A percentile compares a stretch with the other conserved stretches of the same genome.
phyloP scores from a whole-genome alignment of 2,797 vertebrate species.

The Mormyrops attenuatus region DNA sequence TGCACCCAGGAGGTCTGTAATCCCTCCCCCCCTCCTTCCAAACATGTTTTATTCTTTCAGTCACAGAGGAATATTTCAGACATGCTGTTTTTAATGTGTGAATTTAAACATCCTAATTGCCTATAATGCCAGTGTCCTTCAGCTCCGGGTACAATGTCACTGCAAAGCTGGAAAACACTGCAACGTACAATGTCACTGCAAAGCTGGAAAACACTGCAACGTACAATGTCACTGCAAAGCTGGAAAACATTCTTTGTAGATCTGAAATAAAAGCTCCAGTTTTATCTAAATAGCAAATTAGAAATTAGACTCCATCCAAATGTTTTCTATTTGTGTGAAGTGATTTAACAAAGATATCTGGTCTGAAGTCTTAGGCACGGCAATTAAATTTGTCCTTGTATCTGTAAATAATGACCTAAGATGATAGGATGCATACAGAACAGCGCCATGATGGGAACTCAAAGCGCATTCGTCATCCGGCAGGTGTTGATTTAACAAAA shows the following conservation, averaged over 20 bases:
- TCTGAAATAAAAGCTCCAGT: background rate
- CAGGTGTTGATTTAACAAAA: background rate
- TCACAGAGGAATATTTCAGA: background rate
- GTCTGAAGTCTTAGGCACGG: background rate
- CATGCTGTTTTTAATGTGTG: background rate
- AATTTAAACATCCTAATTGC: background rate
- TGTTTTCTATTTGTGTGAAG: background rate
- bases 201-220: background rate
- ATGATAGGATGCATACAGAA: background rate
- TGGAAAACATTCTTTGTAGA: background rate
- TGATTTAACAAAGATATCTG: background rate
- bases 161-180: background rate
- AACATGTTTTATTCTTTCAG: background rate
- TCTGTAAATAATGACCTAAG: background rate
- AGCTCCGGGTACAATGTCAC: background rate
- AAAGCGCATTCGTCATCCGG: background rate
- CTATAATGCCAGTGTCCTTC: background rate
- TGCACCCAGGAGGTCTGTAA: background rate
- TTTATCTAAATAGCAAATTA: background rate
- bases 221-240: background rate
- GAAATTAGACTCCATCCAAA: background rate
- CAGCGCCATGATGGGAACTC: background rate
- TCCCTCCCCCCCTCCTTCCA: background rate
- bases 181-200: background rate
- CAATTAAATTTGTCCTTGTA: constrained; percentile 7